These are phyloP conservation scores for Thryonomys swinderianus DNA, from an alignment of 2,113 vertebrate species.

Conservation along the genomic window DNA sequence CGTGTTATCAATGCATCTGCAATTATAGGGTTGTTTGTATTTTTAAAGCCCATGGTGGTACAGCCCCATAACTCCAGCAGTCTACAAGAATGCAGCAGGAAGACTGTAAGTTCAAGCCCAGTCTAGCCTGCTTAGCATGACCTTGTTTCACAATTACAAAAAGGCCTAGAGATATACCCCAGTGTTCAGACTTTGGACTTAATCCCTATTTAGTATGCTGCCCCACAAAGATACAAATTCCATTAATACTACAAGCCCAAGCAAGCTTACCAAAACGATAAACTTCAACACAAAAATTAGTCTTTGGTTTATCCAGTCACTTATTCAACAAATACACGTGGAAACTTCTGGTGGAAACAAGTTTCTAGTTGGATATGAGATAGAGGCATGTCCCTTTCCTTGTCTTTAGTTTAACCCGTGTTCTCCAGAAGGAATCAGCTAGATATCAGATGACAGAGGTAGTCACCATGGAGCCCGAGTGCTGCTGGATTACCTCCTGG, in stretches of 20 bases:
- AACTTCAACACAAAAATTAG: background rate
- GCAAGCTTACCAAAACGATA: background rate
- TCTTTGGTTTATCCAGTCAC: conserved; percentile 7
- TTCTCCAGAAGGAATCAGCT: background rate
- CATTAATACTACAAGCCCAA: background rate
- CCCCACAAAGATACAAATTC: background rate
- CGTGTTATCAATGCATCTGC: background rate
- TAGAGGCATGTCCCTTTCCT: background rate
- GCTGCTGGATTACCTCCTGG: background rate
- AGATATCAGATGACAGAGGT: background rate
- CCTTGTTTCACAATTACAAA: background rate
- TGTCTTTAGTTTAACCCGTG: background rate
- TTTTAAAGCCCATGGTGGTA: conserved; percentile 15
- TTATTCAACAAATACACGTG: background rate
- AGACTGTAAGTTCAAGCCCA: background rate
- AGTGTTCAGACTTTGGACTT: background rate
- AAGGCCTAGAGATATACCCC: background rate
- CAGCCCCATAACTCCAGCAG: background rate
- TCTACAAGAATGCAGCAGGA: background rate
- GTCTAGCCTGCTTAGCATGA: background rate
- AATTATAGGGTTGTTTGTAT: background rate
- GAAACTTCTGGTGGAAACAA: background rate
- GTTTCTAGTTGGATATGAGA: background rate
- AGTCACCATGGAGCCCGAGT: background rate
- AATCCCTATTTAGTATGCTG: background rate